Base-by-base conservation (phyloP, 1,140 invertebrate species). In the Hirudo medicinalis region DNA sequence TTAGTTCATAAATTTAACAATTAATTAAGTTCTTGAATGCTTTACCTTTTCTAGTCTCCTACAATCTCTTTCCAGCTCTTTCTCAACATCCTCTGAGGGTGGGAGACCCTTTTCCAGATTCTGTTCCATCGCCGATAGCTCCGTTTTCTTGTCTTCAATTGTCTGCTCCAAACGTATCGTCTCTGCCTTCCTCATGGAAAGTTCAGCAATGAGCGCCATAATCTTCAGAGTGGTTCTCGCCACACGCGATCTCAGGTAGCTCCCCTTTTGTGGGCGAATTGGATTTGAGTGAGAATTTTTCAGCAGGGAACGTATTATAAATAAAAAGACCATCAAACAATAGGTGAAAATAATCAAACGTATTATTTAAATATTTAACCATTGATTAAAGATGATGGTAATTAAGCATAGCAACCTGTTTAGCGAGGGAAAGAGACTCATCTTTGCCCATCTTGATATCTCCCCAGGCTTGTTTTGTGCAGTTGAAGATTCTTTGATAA, bases 161-260 rank as follows among this genome's bases (percentile, higher is more conserved):
- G 29, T 63, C 22, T 32, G 57, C 57, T 63, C 57, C 57, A 63
- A 25, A n/a, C 8, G 22, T 2, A 63, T 63, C 11, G 57, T 63
- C 29, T 63, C 57, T 11, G 57, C 22, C 29, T 63, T 63, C 29
- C 57, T 63, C 57, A 63, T 63, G 22, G 57, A 63, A 63, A 63
- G 20, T 22, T 63, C 57, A 11, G 57, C 57, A 25, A 63, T 63
- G 22, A 63, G 29, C 11, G 57, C 22, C 57, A 63, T 63, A 6
- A 63, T 25, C 57, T 63, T 63, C 29, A 22, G 57, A 32, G 57
- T 63, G 3, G 8, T 63, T 13, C 29, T 13, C 1, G 22, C 29
- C 29, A 63, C 4, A 2, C 29, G 3, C 13, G 29, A 63, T 22
- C 29, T 63, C 13, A 63, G 15, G 22, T 32, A 63, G 19, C 57